phyloP scores from a whole-genome alignment of 2,888 invertebrate species.

The Globia sparganii region DNA sequence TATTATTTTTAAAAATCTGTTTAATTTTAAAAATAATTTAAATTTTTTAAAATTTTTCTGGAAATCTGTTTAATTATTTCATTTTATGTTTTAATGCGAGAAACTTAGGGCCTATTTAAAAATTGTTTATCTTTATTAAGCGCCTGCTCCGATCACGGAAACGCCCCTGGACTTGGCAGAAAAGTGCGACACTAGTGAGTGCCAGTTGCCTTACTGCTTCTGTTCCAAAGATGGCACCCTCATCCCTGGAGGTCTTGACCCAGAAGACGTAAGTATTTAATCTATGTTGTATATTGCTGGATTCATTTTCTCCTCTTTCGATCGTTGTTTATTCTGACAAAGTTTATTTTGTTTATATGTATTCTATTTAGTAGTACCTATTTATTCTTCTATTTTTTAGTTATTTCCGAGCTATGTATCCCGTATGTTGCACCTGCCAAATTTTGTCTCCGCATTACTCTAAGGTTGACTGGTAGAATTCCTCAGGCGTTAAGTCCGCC shows the following conservation, averaged over 20 bases:
- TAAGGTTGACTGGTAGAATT: neutral
- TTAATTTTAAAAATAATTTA: too few species aligned
- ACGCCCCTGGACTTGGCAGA: slow-evolving; percentile 94
- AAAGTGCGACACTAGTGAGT: slow-evolving; percentile 94
- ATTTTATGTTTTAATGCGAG: neutral
- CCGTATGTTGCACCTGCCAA: neutral
- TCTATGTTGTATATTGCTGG: too few species aligned
- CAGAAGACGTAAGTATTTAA: slow-evolving; percentile 93
- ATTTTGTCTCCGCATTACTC: neutral
- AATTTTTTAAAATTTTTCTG: too few species aligned
- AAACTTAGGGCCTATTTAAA: neutral
- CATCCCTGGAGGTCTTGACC: slow-evolving; percentile 95
- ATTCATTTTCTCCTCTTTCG: too few species aligned
- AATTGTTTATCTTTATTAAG: slow-evolving; percentile 80
- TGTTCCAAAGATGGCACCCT: slow-evolving; percentile 97
- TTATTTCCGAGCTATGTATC: neutral
- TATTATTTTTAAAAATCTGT: neutral
- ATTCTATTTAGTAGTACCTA: too few species aligned
- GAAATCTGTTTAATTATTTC: neutral
- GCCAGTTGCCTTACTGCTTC: slow-evolving; percentile 96
- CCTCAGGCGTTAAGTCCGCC: neutral
- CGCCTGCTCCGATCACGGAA: slow-evolving; percentile 95
- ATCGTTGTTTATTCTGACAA: neutral
- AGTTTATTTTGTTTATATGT: too few species aligned
- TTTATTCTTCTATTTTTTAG: neutral